Evolutionary conservation across 2,888 invertebrate genomes (phyloP).

Genomic region (Ochropacha duplaris): DNA sequence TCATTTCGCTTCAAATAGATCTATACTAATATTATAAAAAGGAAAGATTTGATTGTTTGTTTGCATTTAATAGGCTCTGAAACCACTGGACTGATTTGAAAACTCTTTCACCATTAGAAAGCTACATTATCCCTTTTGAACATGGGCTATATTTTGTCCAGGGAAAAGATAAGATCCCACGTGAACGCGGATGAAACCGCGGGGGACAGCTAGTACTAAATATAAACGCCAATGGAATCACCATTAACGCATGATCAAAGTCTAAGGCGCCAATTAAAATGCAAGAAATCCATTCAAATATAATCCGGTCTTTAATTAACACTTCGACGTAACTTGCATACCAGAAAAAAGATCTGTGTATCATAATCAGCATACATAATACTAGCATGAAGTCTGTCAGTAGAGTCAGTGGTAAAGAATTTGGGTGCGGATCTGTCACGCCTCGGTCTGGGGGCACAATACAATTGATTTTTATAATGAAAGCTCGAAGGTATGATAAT

Average conservation of each 20-base stretch:
- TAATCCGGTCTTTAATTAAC: slow-evolving; percentile 1
- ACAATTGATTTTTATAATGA: slow-evolving; percentile 24
- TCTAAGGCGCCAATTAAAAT: not conserved
- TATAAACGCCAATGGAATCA: not conserved
- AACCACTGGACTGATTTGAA: too few species aligned
- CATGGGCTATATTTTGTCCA: too few species aligned
- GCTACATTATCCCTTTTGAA: too few species aligned
- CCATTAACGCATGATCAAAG: not conserved
- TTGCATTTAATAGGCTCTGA: too few species aligned
- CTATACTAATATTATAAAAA: too few species aligned
- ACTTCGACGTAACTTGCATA: slow-evolving; percentile 1
- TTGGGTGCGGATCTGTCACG: slow-evolving; percentile 53
- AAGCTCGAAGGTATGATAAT: slow-evolving; percentile 17
- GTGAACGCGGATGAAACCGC: too few species aligned
- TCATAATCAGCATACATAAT: slow-evolving; percentile 1
- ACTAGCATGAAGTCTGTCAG: slow-evolving; percentile 31
- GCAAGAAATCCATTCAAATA: not conserved
- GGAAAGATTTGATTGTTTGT: too few species aligned
- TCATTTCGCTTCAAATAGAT: too few species aligned
- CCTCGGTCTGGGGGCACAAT: slow-evolving; percentile 32
- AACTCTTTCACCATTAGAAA: too few species aligned
- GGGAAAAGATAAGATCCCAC: too few species aligned
- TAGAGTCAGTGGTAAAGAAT: slow-evolving; percentile 54
- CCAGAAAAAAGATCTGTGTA: not conserved
- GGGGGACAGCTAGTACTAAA: too few species aligned